Percentiles rank a stretch among this genome's conserved stretches.
Conservation (phyloP, 2,888 invertebrate species). For the Tenthredo notha region DNA sequence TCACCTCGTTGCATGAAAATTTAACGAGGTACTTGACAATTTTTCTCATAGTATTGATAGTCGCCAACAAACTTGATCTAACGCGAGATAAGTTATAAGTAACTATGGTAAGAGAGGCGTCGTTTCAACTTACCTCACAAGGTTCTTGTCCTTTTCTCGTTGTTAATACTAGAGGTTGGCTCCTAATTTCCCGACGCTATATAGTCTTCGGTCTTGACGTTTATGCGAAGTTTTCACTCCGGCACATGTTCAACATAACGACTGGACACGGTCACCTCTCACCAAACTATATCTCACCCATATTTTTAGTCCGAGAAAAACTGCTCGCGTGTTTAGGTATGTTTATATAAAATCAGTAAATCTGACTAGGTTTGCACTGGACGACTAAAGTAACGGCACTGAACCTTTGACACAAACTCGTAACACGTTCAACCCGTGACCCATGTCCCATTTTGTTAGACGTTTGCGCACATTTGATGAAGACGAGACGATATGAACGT, state of each 20-base stretch:
- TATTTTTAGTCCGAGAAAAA: background rate
- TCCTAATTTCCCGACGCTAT: background rate
- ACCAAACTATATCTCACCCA: background rate
- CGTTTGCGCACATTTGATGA: background rate
- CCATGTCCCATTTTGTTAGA: conserved; percentile 57
- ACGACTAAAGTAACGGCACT: conserved; percentile 66
- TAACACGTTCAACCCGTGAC: conserved; percentile 68
- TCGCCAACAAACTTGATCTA: conserved; percentile 11
- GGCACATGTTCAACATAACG: background rate
- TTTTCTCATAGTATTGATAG: conserved; percentile 18
- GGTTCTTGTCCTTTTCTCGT: background rate
- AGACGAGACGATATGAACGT: background rate
- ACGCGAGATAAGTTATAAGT: conserved; percentile 13
- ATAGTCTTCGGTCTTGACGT: background rate
- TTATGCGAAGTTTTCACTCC: conserved; percentile 4
- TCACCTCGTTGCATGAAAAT: conserved; percentile 22
- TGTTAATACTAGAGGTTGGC: background rate
- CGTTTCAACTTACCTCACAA: conserved; percentile 12
- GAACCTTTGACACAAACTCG: conserved; percentile 68
- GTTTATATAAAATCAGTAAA: background rate
- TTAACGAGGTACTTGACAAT: conserved; percentile 39
- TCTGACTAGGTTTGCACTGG: background rate
- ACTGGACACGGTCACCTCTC: background rate
- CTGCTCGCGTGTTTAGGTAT: background rate
- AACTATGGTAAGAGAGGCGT: background rate